Base-by-base conservation (phyloP, 2,888 invertebrate species). In the Hanleya hanleyi region DNA sequence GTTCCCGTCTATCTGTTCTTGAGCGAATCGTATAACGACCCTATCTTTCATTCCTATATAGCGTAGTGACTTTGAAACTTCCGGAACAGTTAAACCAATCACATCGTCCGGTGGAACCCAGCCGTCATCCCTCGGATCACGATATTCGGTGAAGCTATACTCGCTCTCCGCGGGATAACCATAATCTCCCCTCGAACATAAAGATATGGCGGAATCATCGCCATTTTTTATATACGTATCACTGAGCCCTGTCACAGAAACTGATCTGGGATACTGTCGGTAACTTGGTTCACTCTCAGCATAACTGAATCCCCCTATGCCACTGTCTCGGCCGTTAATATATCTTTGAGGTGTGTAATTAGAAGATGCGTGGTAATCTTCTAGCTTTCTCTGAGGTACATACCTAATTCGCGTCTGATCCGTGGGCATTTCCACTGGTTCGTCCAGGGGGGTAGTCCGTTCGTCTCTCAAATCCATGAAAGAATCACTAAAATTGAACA, bases 41-140 rank as follows among this genome's bases (percentile, higher is more conserved):
- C 85, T 70, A 74, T 87, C 87, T 72, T 87, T 86, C 86, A 89
- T 86, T 3, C 89, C 89, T 26, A 89, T 89, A 70, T 86, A 88
- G 0, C 87, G 78, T 32, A 89, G 76, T 12, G 85, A 86, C 64
- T 82, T 84, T 7, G 84, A 85, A 26, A 89, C 85, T 51, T 89
- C 87, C 41, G 82, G 81, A 1, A 88, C 88, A 22, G 83, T 83
- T 7, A 89, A 73, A 3, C 74, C 74, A 1, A 78, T 74, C 15
- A 88, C 75, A 66, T 86, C 77, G 49, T 81, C 81, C 3, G 89
- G 88, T 2, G 89, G 89, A 15, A 77, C 57, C 86, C 86, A 89
- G n/a, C 83, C 81, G 51, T 86, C 86, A 41, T 86, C 85, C 5
- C 71, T 69, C 67, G 36, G 50, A 64, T 85, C 84, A 0, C 77